phyloP scores from a whole-genome alignment of 1,140 invertebrate genomes.

The Drosophila athabasca region DNA sequence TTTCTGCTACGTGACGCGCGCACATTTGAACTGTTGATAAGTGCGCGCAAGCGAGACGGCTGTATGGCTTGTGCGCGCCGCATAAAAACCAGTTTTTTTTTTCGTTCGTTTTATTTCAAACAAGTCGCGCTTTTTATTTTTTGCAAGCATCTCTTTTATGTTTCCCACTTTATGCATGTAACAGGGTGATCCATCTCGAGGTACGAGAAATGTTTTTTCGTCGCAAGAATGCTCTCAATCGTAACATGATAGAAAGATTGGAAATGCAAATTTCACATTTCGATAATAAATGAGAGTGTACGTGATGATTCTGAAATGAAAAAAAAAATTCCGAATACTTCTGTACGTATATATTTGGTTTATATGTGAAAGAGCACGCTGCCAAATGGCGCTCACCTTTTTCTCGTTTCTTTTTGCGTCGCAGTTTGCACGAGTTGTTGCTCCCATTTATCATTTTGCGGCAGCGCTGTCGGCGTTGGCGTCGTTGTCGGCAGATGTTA shows the following conservation, averaged over 20 bases:
- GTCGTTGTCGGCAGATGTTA: slow-evolving; percentile 62
- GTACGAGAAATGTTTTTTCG: slow-evolving; percentile 7
- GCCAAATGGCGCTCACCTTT: slow-evolving; percentile 67
- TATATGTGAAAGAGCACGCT: slow-evolving; percentile 47
- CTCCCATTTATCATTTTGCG: slow-evolving; percentile 70
- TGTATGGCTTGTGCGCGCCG: slow-evolving; percentile 23
- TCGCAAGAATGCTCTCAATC: no score
- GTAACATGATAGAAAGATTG: no score
- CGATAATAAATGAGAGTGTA: no score
- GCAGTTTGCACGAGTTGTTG: slow-evolving; percentile 77
- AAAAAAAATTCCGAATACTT: background rate
- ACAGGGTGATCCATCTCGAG: slow-evolving; percentile 31
- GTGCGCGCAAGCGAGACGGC: slow-evolving; percentile 50
- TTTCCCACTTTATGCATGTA: slow-evolving; percentile 34
- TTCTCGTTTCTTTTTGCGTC: slow-evolving; percentile 64
- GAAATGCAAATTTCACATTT: no score
- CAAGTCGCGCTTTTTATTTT: slow-evolving; percentile 73
- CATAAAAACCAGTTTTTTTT: slow-evolving; percentile 72
- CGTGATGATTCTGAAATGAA: no score
- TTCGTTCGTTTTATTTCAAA: slow-evolving; percentile 63
- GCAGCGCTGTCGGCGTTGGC: slow-evolving; percentile 26
- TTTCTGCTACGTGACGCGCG: slow-evolving; percentile 36
- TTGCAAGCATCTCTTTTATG: slow-evolving; percentile 59
- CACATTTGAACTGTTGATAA: background rate
- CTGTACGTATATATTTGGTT: slow-evolving; percentile 12